Percentiles rank a stretch among this genome's conserved stretches.
Evolutionary conservation across 2,113 vertebrate genomes (phyloP).

Genomic region (Phasianus colchicus): DNA sequence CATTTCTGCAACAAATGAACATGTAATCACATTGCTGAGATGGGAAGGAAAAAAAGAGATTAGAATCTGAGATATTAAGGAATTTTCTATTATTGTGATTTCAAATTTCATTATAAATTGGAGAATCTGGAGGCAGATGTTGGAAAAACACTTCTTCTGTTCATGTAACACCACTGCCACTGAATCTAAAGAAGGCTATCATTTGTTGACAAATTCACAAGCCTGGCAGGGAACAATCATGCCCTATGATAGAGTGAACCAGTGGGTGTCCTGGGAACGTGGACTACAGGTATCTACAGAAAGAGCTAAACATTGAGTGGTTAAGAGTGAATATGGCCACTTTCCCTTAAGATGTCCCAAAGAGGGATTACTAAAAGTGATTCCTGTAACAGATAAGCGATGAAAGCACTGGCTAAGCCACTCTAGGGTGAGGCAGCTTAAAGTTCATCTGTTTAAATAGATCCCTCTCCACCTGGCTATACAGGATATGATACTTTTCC

Average conservation of each 20-base stretch:
- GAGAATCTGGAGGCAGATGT: not conserved
- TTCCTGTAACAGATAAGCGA: not conserved
- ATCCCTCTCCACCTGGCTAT: not conserved
- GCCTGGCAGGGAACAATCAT: not conserved
- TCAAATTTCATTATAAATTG: not conserved
- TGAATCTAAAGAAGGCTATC: not conserved
- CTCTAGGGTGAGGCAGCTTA: not conserved
- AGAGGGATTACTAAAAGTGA: not conserved
- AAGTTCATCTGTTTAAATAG: not conserved
- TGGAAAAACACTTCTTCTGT: not conserved
- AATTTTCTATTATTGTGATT: not conserved
- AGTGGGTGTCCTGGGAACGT: not conserved
- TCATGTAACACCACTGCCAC: not conserved
- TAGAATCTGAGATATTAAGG: not conserved
- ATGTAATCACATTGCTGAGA: not conserved
- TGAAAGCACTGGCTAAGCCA: not conserved
- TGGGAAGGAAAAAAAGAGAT: not conserved
- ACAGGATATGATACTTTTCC: constrained; percentile 4
- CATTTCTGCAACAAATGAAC: not conserved
- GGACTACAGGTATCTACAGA: rapidly evolving
- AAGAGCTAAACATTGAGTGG: not conserved
- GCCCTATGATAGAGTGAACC: not conserved
- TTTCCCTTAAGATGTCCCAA: not conserved
- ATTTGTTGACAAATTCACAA: not conserved
- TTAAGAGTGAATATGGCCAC: rapidly evolving